These are phyloP conservation scores for Girardia tigrina DNA, from an alignment of 2,888 invertebrate species.

Conservation along the genomic window DNA sequence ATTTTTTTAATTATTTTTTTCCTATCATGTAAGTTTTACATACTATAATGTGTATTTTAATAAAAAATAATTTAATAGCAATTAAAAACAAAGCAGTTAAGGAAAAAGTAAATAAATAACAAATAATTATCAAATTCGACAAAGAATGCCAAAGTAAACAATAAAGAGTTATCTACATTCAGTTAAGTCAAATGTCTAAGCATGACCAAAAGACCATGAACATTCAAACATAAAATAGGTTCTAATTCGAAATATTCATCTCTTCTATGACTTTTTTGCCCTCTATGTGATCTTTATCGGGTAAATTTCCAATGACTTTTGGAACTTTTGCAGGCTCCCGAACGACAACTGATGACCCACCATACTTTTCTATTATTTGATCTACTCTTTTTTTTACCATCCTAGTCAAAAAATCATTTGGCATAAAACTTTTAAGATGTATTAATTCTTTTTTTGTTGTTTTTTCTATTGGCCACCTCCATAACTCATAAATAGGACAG, in stretches of 20 bases:
- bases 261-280: neutral
- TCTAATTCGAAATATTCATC: neutral
- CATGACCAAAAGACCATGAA: too few relatives aligned
- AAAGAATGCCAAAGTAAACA: too few relatives aligned
- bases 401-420: constrained; percentile 24
- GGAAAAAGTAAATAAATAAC: too few relatives aligned
- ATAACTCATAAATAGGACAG: constrained; percentile 38
- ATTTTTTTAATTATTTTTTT: too few relatives aligned
- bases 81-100: too few relatives aligned
- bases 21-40: too few relatives aligned
- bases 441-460: neutral
- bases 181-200: too few relatives aligned
- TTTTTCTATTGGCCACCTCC: constrained; percentile 38
- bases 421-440: neutral
- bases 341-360: neutral
- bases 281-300: neutral
- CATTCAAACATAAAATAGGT: too few relatives aligned
- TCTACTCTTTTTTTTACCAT: neutral
- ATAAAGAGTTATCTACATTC: too few relatives aligned
- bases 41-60: too few relatives aligned
- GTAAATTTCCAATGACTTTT: neutral
- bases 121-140: too few relatives aligned
- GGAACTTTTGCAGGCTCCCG: neutral
- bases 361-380: constrained; percentile 11
- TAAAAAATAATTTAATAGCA: too few relatives aligned